Evolutionary conservation across 1,140 invertebrate genomes (phyloP), one percentile per base, ranked within the genome.

Genomic region (Eupeodes corollae): DNA sequence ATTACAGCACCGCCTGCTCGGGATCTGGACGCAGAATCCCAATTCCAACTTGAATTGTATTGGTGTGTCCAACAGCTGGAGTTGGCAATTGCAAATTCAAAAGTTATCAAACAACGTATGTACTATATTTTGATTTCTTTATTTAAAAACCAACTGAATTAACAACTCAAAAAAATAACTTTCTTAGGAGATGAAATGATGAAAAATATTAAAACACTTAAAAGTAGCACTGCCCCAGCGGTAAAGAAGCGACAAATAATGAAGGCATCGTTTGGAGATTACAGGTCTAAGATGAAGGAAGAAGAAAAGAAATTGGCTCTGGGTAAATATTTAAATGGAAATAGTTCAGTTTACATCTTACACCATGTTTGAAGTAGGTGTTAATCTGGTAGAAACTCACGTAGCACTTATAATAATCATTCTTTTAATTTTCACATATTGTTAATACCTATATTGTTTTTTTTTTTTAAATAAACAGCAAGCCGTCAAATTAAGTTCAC

Each of bases 31-130:
- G 63, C 66, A 34, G 76, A 81, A 61, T 69, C 75, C 57, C 78
- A 80, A 56, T 84, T 84, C 61, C 80, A 85, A 60, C 51, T 83
- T 15, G 83, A 86, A 60, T 61, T 86, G 15, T 83, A 76, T 56
- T 86, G 83, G 83, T 86, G 83, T 55, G 79, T 86, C 44, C 79
- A 84, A 55, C 80, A 84, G 50, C 58, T 86, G 42, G 75, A 85
- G 61, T 63, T 53, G 21, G 70, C 72, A 8, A 26, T 64, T 85
- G 30, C 56, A 57, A 13, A 71, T 71, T 13, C 75, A 75, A 35
- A 83, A 82, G 56, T 67, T 82, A 16, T 74, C 71, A 42, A 71
- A 76, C 75, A 83, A 73, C 58, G 75, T 79, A 70, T 56, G 58
- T 63, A 49, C 47, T 41, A 47, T 6, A 31, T 31, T 14, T 10